Base-by-base conservation (phyloP, 2,888 invertebrate species). In the Microchrysa polita region DNA sequence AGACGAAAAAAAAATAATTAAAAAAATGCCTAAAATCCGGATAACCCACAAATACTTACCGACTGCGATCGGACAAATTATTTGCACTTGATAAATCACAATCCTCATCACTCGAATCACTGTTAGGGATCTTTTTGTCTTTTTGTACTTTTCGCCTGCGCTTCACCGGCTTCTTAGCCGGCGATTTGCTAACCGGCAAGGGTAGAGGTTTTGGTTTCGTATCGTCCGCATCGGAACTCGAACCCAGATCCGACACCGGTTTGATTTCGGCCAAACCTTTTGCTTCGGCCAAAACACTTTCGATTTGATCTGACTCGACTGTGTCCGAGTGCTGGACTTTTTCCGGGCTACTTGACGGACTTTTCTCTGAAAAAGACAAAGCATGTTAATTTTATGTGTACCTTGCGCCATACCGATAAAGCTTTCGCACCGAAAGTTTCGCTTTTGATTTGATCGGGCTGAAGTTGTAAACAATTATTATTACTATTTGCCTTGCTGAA, bases 261-360 rank as follows among this genome's bases (percentile, higher is more conserved):
- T 74, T 73, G 9, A 74, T 18, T 52, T 61, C 69, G 22, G 61
- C 74, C 69, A 72, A 74, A 67, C 82, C 86, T 76, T 86, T 85
- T 40, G 86, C 88, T 78, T 87, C 88, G 7, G 87, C 88, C 72
- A 89, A 85, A 9, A 87, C 87, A 79, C 86, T 86, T 78, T 88
- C 86, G 74, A 89, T 74, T 71, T 79, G 77, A 63, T 79, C 79
- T 7, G 79, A 79, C 60, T 78, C 80, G 5, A 78, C 76, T 4
- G 76, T 72, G 73, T 77, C 77, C 1, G 76, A 76, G 14, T 72
- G 59, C 75, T 75, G 74, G 18, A 74, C 22, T 53, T 79, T 79
- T 40, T 79, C 79, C 18, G 80, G 79, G 73, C 79, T 79, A 53
- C 78, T 77, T 20, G 78, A 78, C n/a, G 79, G 76, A 73, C 79